Evolutionary conservation across 2,888 invertebrate genomes (phyloP).

Genomic region (Tupiocoris notatus): DNA sequence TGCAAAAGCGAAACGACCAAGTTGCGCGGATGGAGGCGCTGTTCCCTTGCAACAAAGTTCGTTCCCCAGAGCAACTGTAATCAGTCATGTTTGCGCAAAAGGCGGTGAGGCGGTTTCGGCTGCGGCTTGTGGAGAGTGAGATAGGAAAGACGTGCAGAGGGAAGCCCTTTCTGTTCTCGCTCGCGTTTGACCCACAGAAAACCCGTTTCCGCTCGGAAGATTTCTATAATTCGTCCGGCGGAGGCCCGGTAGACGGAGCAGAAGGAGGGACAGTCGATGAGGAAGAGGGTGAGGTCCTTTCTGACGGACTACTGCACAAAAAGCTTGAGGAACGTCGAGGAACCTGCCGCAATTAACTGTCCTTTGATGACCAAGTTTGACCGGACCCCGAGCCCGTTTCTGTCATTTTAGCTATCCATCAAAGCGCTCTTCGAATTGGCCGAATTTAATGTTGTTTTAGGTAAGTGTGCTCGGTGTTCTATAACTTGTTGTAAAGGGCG

Average conservation of each 20-base stretch:
- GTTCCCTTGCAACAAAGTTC: not conserved
- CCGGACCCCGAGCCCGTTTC: too few relatives aligned
- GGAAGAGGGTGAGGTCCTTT: not conserved
- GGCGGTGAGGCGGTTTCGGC: too few relatives aligned
- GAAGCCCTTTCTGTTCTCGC: not conserved
- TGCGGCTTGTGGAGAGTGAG: not conserved
- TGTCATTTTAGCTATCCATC: too few relatives aligned
- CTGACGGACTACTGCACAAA: not conserved
- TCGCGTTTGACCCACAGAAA: not conserved
- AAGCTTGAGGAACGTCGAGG: not conserved
- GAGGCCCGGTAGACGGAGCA: not conserved
- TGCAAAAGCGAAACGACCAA: not conserved
- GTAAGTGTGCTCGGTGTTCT: too few relatives aligned
- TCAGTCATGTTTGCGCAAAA: too few relatives aligned
- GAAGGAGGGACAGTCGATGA: not conserved
- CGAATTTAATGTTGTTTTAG: too few relatives aligned
- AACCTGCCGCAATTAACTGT: not conserved
- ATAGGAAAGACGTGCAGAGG: too few relatives aligned
- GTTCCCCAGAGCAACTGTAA: not conserved
- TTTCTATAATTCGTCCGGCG: conserved; percentile 16
- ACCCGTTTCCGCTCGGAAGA: conserved; percentile 15
- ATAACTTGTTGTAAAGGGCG: too few relatives aligned
- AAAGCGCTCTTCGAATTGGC: too few relatives aligned
- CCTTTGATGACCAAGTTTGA: not conserved
- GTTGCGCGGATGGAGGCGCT: not conserved